Base-by-base conservation (phyloP, 2,888 invertebrate species). In the Reticulitermes lucifugus region DNA sequence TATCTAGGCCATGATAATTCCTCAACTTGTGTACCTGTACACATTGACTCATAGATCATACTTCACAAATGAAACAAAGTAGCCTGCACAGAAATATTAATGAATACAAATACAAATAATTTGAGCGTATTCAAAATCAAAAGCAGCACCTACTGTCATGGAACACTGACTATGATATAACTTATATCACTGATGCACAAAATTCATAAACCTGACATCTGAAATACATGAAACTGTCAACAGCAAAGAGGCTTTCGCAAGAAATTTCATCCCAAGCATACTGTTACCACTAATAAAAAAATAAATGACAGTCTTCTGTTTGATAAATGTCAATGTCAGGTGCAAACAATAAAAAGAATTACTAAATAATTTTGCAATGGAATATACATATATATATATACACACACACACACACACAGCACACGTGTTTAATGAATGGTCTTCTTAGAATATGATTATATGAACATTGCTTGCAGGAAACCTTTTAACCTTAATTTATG, bases 71-170 rank as follows among this genome's bases (percentile, higher is more conserved):
- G 65, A 65, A 65, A 65, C 25, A 10, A n/a, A 18, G n/a, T 18
- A 71, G 35, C 21, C 41, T 73, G 41, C 73, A 73, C 41, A 73
- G 41, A 73, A 71, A 35, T 46, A 46, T 46, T 46, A 73, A 35
- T 0, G 41, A 14, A 18, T n/a, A n/a, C 21, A 73, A n/a, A 73
- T 21, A 14, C 35, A 73, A 73, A 73, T 73, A 73, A 73, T 35
- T 60, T 80, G 80, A 80, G 80, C 80, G 60, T 60, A 80, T 80
- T 55, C 80, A 60, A 80, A 80, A 80, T n/a, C 35, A 55, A 6
- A 73, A 21, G 29, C 35, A 29, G 41, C 12, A 73, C 21, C 73
- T 46, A 46, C 46, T 73, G 35, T 21, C 25, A 73, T 21, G 21
- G 41, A 73, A 73, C 35, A 35, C 9, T 73, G 41, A 41, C 14